Conservation (phyloP, 2,888 invertebrate genomes). For the Caenorhabditis angaria region DNA sequence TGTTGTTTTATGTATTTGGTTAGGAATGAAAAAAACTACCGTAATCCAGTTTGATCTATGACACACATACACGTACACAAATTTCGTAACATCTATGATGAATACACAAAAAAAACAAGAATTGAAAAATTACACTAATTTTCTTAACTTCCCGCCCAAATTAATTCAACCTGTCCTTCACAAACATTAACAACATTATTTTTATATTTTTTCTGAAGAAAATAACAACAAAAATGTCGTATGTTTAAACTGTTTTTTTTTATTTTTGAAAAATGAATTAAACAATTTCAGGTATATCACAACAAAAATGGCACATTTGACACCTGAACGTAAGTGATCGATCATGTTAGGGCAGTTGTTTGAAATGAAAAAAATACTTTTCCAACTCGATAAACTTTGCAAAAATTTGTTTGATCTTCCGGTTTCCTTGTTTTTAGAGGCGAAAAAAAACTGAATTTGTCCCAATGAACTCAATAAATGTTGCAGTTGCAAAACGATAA, state of each 20-base stretch:
- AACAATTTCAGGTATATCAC: background rate
- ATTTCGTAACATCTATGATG: no score
- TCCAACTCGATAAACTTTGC: background rate
- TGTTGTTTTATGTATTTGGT: no score
- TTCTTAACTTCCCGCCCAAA: background rate
- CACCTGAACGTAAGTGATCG: conserved; percentile 1
- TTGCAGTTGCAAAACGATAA: background rate
- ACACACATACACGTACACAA: no score
- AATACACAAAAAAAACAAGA: no score
- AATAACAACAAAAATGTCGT: background rate
- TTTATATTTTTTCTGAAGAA: no score
- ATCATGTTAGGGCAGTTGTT: background rate
- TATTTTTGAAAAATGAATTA: background rate
- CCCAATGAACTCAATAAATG: background rate
- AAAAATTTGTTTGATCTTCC: background rate
- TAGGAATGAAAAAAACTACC: no score
- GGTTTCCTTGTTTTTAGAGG: background rate
- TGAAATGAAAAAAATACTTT: background rate
- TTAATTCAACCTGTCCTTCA: background rate
- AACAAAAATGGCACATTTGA: background rate
- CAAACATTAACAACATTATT: no score
- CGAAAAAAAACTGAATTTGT: background rate
- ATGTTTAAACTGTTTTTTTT: background rate
- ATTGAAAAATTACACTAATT: no score
- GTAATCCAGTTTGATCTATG: no score